A percentile compares a stretch with the other conserved stretches of the same genome.
Evolutionary conservation across 2,797 vertebrate genomes (phyloP).

Genomic region (Gymnopithys bicolor): DNA sequence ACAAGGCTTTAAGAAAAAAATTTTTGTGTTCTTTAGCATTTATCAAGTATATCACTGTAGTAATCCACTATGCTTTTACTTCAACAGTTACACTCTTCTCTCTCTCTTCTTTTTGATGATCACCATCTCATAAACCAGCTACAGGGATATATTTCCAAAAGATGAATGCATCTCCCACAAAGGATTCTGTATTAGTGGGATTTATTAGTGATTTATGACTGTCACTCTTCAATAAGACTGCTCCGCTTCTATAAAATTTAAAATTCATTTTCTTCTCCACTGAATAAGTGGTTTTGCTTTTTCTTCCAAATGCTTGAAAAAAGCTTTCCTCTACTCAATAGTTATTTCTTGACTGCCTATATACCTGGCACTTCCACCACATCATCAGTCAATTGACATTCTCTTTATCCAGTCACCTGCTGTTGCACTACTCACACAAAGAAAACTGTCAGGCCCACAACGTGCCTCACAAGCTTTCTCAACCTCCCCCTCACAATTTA

Average conservation of each 20-base stretch:
- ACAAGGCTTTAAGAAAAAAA: neutral
- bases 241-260: neutral
- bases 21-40: neutral
- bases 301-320: neutral
- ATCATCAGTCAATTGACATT: neutral
- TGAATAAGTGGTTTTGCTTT: neutral
- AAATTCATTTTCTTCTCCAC: neutral
- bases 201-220: neutral
- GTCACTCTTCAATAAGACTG: neutral
- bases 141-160: neutral
- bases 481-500: neutral
- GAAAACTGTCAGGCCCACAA: neutral
- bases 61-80: neutral
- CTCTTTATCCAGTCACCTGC: constrained; percentile 29
- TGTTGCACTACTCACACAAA: neutral
- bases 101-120: neutral
- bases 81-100: neutral
- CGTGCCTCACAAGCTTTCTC: neutral
- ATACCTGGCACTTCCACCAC: neutral
- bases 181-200: neutral
- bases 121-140: neutral
- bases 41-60: neutral
- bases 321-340: neutral
- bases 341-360: neutral
- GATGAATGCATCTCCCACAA: neutral